Evolutionary conservation across 2,113 vertebrate genomes (phyloP), one percentile per base, ranked within the genome.

Genomic region (Coryphaenoides rupestris): DNA sequence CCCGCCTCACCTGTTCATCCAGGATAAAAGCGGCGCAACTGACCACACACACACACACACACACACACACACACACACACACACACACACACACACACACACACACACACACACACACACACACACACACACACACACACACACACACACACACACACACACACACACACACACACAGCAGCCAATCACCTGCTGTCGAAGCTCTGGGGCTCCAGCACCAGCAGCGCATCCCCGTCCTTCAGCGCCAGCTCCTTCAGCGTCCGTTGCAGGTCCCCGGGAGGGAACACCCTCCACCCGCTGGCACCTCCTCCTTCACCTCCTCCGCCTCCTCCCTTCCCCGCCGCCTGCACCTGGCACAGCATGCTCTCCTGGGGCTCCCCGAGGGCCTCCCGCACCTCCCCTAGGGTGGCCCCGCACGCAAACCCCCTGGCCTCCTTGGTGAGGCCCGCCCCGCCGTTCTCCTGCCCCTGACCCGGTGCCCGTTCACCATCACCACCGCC

Each of bases 231-330:
- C 4, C 95, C 94, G 0, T 97, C 91, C 6, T 52, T 79, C 55
- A 99, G 89, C 0, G 93, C 93, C 15, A 89, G 85, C 0, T 94
- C 91, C 73, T 73, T 89, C 3, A 98, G 85, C 0, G 94, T 97
- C 64, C 89, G 91, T 70, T 82, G 88, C 92, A 95, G 84, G 80
- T 92, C 91, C 2, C 86, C 90, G 2, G 88, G 71, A 0, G 66
- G 79, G 64, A 95, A 80, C n/a, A 94, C 74, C 16, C 86, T 86
- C 96, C 96, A 98, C 23, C 86, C 88, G 2, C 89, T 91, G 0
- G 86, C 78, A 1, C 90, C 87, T 12, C 88, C 88, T 13, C 89
- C 87, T 22, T 78, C 78, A 19, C 74, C 74, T 23, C 77, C 47
- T 16, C 73, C 78, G 47, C 80, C 68, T 7, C 15, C 65, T 26